Conservation (phyloP, 2,888 invertebrate genomes). For the Xanthostigma xanthostigma region DNA sequence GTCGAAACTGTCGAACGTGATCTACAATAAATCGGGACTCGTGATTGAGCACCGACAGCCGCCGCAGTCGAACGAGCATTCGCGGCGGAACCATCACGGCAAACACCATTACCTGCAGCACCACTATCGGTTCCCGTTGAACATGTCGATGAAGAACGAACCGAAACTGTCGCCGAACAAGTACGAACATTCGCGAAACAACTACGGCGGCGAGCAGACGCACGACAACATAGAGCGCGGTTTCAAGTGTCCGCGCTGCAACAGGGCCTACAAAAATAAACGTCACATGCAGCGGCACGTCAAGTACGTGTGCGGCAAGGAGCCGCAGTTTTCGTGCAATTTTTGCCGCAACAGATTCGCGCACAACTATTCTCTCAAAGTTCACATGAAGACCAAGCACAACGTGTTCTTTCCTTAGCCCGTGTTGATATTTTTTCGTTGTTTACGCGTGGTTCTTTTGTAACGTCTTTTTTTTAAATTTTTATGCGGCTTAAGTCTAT, state of each 20-base stretch:
- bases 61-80: neutral
- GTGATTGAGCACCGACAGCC: conserved; percentile 1
- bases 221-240: conserved; percentile 20
- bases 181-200: neutral
- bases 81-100: neutral
- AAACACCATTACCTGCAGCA: neutral
- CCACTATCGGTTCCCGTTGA: no score
- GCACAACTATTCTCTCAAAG: conserved; percentile 56
- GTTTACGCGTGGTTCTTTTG: no score
- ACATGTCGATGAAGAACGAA: neutral
- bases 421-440: no score
- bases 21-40: conserved; percentile 3
- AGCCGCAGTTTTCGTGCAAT: conserved; percentile 57
- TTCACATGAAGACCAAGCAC: conserved; percentile 51
- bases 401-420: conserved; percentile 3
- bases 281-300: conserved; percentile 43
- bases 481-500: no score
- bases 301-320: conserved; percentile 40
- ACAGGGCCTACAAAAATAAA: conserved; percentile 42
- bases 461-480: no score
- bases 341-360: conserved; percentile 61
- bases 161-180: neutral
- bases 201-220: neutral
- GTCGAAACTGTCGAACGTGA: neutral
- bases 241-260: conserved; percentile 37